These are phyloP conservation scores for Sciurus carolinensis DNA, from an alignment of 2,797 vertebrate genomes.

Conservation along the genomic window DNA sequence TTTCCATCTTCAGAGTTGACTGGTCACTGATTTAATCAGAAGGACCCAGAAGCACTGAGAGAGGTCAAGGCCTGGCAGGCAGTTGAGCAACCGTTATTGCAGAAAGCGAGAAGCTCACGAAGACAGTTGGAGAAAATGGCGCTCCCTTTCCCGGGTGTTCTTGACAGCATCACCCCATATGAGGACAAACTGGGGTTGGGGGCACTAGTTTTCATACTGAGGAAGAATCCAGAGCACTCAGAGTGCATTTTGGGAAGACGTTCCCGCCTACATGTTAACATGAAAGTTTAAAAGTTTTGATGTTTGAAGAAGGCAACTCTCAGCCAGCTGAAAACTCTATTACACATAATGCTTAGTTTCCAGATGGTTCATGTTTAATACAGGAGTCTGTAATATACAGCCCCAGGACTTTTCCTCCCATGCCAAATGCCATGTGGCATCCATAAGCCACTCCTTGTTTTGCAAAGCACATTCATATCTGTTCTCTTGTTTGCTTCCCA, in stretches of 20 bases:
- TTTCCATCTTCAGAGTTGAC: not conserved
- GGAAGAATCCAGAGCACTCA: not conserved
- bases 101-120: not conserved
- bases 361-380: constrained; percentile 82
- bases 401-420: constrained; percentile 60
- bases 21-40: not conserved
- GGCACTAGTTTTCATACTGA: not conserved
- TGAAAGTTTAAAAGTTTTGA: constrained; percentile 69
- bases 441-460: constrained; percentile 72
- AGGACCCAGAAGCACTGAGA: not conserved
- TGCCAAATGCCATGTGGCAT: constrained; percentile 64
- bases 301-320: constrained; percentile 72
- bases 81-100: not conserved
- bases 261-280: constrained; percentile 49
- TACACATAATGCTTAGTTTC: constrained; percentile 74
- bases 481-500: constrained; percentile 65
- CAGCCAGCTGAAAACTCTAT: constrained; percentile 73
- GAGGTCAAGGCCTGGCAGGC: not conserved
- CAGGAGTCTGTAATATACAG: constrained; percentile 72
- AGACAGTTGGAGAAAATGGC: accelerated
- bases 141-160: not conserved
- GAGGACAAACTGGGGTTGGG: not conserved
- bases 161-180: not conserved
- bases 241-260: constrained; percentile 11
- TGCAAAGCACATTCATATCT: constrained; percentile 30